Evolutionary conservation across 2,113 vertebrate genomes (phyloP).

Genomic region (Sprattus sprattus): DNA sequence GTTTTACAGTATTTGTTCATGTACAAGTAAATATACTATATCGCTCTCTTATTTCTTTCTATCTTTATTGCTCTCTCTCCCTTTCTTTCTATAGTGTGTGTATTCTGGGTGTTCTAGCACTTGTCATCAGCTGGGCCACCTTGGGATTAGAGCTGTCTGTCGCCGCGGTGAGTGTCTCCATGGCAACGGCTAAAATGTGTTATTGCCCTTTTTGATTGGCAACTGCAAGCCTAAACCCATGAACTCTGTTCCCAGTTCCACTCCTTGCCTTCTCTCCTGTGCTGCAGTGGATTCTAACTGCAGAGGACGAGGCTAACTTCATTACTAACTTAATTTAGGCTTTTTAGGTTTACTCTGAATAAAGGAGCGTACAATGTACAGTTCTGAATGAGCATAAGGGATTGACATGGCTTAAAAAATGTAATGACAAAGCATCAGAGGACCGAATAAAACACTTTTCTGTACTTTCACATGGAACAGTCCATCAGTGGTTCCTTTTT

Average conservation of each 20-base stretch:
- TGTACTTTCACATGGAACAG: no score
- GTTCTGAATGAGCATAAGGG: background rate
- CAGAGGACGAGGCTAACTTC: background rate
- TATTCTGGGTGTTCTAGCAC: slow-evolving; percentile 87
- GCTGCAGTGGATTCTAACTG: background rate
- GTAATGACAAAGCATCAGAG: background rate
- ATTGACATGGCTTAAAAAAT: background rate
- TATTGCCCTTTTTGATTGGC: background rate
- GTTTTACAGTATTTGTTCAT: no score
- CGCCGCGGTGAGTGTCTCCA: slow-evolving; percentile 79
- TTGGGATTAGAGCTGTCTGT: slow-evolving; percentile 86
- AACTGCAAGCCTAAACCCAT: background rate
- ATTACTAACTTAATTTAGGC: background rate
- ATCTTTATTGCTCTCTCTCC: background rate
- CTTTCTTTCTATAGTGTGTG: slow-evolving; percentile 75
- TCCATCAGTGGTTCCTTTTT: no score
- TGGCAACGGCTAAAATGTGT: slow-evolving; percentile 50
- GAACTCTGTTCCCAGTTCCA: background rate
- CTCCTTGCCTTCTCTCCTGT: background rate
- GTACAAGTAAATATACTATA: background rate
- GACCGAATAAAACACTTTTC: slow-evolving; percentile 5
- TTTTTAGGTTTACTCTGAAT: no score
- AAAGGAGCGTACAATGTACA: no score
- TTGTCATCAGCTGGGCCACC: slow-evolving; percentile 91
- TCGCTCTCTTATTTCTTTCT: slow-evolving; percentile 12